Conservation (phyloP, 2,888 invertebrate genomes). For the Calameuta idolon region DNA sequence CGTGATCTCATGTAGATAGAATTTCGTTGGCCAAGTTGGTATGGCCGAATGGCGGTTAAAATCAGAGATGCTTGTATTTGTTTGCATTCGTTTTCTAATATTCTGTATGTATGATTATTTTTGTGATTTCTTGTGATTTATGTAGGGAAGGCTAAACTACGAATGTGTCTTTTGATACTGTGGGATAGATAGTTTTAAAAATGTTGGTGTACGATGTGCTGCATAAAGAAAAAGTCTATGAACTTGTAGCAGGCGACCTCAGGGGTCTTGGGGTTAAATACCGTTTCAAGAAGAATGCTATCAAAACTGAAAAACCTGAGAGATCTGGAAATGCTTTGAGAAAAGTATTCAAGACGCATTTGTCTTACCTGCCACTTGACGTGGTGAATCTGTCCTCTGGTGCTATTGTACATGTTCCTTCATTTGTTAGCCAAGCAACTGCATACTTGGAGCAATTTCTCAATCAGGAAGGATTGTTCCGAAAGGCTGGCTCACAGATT, state of each 20-base stretch:
- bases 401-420: conserved; percentile 78
- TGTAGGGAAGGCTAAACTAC: not conserved
- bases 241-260: conserved; percentile 75
- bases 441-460: conserved; percentile 77
- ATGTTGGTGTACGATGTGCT: conserved; percentile 72
- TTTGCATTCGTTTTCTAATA: not conserved
- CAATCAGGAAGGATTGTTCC: conserved; percentile 85
- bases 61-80: not conserved
- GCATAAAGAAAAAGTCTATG: conserved; percentile 70
- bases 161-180: not conserved
- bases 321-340: conserved; percentile 35
- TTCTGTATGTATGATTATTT: not conserved
- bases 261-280: conserved; percentile 79
- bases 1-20: not conserved
- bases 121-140: not conserved
- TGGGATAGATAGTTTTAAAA: conserved; percentile 36
- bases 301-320: conserved; percentile 50
- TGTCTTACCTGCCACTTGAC: conserved; percentile 69
- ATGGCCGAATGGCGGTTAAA: not conserved
- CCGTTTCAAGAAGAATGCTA: conserved; percentile 75
- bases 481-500: conserved; percentile 87
- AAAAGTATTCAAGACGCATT: conserved; percentile 70
- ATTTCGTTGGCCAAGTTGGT: not conserved
- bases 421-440: conserved; percentile 79
- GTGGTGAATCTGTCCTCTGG: conserved; percentile 76